Evolutionary conservation across 1,140 invertebrate genomes (phyloP).

Genomic region (Magallana gigas): DNA sequence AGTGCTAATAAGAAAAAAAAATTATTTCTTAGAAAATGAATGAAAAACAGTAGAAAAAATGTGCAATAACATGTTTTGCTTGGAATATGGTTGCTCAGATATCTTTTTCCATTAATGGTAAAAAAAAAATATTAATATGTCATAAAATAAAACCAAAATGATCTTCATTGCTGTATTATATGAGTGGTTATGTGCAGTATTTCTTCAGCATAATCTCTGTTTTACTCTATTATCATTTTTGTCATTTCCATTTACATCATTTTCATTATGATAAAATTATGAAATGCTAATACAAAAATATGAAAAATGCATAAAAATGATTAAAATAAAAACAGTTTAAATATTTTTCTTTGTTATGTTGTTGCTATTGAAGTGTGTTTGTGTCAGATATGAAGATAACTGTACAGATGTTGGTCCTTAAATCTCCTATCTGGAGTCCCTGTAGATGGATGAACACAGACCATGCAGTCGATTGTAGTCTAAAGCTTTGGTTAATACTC

Average conservation of each 20-base stretch:
- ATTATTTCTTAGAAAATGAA: not conserved
- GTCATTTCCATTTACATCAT: not conserved
- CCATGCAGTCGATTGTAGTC: too few relatives aligned
- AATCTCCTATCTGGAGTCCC: not conserved
- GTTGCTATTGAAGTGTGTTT: not conserved
- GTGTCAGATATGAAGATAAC: not conserved
- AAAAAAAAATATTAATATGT: not conserved
- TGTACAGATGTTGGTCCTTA: not conserved
- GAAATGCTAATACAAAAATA: slow-evolving; percentile 30
- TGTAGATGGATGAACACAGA: too few relatives aligned
- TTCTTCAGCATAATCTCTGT: not conserved
- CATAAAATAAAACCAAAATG: not conserved
- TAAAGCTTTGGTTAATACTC: too few relatives aligned
- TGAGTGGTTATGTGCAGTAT: not conserved
- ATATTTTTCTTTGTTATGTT: not conserved
- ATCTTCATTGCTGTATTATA: not conserved
- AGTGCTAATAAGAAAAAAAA: not conserved
- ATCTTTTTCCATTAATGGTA: not conserved
- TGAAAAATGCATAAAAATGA: slow-evolving; percentile 30
- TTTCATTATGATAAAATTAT: slow-evolving; percentile 1
- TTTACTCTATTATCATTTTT: not conserved
- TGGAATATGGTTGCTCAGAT: not conserved
- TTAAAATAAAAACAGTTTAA: slow-evolving; percentile 17
- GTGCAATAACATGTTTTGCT: not conserved
- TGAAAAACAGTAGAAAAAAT: not conserved